Conservation (phyloP, 2,797 vertebrate genomes). For the Premnoplex brunnescens region DNA sequence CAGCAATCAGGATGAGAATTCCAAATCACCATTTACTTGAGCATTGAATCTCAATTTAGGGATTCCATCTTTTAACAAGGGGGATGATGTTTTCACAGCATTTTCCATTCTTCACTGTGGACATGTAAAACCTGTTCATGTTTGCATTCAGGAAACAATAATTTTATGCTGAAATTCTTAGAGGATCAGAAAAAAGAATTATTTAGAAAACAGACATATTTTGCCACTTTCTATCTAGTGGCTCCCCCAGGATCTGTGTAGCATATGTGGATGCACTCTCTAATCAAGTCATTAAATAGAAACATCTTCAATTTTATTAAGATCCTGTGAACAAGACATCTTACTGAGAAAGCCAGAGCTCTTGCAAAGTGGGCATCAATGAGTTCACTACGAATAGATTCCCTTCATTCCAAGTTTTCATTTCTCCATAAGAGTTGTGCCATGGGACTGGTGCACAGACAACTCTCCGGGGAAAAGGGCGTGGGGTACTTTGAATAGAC, state of each 20-base stretch:
- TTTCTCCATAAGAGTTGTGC: conserved; percentile 74
- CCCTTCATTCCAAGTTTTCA: conserved; percentile 77
- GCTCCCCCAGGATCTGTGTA: neutral
- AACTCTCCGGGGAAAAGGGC: conserved; percentile 79
- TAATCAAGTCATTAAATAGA: neutral
- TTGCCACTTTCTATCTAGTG: neutral
- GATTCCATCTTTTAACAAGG: neutral
- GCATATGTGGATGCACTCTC: neutral
- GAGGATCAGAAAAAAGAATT: neutral
- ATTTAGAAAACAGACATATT: neutral
- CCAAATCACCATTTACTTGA: neutral
- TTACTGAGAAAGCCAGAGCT: conserved; percentile 87
- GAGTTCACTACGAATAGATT: conserved; percentile 83
- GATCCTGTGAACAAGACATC: neutral
- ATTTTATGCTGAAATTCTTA: neutral
- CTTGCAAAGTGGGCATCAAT: conserved; percentile 82
- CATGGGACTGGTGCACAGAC: conserved; percentile 88
- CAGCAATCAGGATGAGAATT: neutral
- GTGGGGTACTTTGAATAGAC: conserved; percentile 78
- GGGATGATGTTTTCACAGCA: neutral
- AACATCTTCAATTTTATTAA: neutral
- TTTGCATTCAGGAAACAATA: neutral
- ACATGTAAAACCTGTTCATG: neutral
- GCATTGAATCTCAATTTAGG: neutral
- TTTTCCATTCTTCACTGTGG: neutral